Evolutionary conservation across 2,113 vertebrate genomes (phyloP).

Genomic region (Fulmarus glacialis): DNA sequence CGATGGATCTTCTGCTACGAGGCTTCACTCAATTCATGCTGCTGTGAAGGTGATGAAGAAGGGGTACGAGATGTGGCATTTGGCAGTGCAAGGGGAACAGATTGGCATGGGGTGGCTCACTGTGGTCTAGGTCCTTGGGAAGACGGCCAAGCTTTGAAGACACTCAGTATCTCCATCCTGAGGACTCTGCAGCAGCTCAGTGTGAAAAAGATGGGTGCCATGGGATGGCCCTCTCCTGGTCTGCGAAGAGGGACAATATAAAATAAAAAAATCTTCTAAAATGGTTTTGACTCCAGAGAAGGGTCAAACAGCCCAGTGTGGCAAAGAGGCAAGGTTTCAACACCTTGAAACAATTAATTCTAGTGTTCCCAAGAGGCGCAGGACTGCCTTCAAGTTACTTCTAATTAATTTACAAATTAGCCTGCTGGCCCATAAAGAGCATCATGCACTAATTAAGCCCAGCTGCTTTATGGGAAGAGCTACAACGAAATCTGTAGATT

Average conservation of each 20-base stretch:
- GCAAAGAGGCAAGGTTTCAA: neutral
- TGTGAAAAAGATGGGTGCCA: neutral
- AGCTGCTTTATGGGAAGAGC: constrained; percentile 13
- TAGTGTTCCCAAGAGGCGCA: neutral
- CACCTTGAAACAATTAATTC: constrained; percentile 9
- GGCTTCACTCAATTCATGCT: neutral
- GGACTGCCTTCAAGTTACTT: constrained; percentile 12
- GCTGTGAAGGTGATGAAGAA: neutral
- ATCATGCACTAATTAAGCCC: constrained; percentile 30
- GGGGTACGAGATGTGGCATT: neutral
- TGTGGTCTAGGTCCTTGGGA: neutral
- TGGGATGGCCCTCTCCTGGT: neutral
- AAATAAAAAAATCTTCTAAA: neutral
- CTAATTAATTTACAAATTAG: constrained; percentile 53
- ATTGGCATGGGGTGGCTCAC: neutral
- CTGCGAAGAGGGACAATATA: neutral
- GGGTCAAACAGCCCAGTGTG: neutral
- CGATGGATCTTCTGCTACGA: neutral
- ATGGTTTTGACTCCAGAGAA: neutral
- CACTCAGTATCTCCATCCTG: neutral
- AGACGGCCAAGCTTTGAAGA: neutral
- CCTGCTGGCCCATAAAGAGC: constrained; percentile 17
- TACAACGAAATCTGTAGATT: neutral
- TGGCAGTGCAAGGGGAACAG: neutral
- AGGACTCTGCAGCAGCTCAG: neutral